These are phyloP conservation scores for Connochaetes taurinus DNA, from an alignment of 2,113 vertebrate species.

Conservation along the genomic window DNA sequence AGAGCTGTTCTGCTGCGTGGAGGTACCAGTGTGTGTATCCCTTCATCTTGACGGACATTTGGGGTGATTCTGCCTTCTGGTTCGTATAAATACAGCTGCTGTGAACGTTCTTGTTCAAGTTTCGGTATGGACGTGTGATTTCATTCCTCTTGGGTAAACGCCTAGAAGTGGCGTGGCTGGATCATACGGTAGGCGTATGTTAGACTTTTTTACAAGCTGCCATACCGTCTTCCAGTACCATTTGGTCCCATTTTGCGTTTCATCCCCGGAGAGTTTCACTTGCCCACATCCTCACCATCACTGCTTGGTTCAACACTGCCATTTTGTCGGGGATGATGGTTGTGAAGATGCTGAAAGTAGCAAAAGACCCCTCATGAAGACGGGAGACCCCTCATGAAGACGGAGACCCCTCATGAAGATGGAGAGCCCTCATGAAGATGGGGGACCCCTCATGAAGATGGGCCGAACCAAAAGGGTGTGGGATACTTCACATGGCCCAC, in stretches of 20 bases:
- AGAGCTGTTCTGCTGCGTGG: accelerated
- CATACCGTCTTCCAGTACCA: neutral
- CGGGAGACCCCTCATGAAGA: no score
- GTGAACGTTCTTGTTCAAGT: no score
- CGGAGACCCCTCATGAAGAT: accelerated
- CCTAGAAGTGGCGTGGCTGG: neutral
- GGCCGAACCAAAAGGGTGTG: neutral
- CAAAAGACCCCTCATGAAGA: no score
- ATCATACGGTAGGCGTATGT: accelerated
- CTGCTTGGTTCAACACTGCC: accelerated
- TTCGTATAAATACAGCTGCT: neutral
- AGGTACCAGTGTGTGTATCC: accelerated
- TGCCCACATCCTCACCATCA: neutral
- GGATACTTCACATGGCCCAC: neutral
- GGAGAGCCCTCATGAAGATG: no score
- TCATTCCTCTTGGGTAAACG: neutral
- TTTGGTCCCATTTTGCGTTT: neutral
- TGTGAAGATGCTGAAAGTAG: neutral
- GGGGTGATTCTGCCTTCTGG: neutral
- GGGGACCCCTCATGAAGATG: no score
- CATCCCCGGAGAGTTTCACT: neutral
- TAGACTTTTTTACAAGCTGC: neutral
- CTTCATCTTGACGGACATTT: neutral
- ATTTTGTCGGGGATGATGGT: neutral
- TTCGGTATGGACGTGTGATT: neutral